These are phyloP conservation scores for Drosophila sp. DNA, from an alignment of 1,140 invertebrate genomes.

Conservation along the genomic window DNA sequence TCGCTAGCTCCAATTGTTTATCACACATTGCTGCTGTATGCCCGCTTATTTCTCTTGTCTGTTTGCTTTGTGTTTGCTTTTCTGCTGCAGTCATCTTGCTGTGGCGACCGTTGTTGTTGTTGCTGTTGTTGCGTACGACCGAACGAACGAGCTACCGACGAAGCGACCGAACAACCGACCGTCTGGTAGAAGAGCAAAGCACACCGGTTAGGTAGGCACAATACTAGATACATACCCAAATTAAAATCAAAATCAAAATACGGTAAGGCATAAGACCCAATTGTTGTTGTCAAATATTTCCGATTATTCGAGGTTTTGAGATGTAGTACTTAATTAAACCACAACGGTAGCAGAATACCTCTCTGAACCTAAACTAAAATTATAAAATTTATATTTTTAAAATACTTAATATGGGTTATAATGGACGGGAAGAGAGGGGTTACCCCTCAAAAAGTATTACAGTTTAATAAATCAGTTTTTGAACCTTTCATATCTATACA, in stretches of 20 bases:
- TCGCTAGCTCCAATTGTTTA: constrained; percentile 22
- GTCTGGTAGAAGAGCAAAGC: constrained; percentile 36
- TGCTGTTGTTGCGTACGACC: constrained; percentile 39
- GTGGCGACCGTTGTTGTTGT: constrained; percentile 13
- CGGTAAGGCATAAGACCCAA: constrained; percentile 1
- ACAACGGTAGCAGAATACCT: no score
- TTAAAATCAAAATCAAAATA: constrained; percentile 40
- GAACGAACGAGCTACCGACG: constrained; percentile 39
- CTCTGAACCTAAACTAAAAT: no score
- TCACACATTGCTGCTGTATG: constrained; percentile 17
- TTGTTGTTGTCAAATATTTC: constrained; percentile 9
- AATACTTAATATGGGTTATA: neutral
- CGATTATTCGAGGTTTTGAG: constrained; percentile 17
- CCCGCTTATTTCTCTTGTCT: constrained; percentile 49
- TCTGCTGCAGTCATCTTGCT: constrained; percentile 56
- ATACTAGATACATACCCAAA: constrained; percentile 56
- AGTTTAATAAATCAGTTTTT: no score
- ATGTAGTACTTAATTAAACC: neutral
- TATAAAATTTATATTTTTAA: neutral
- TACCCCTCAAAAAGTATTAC: neutral
- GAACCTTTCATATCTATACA: no score
- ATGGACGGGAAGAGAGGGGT: neutral
- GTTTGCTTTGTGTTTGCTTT: constrained; percentile 45
- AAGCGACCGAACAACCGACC: constrained; percentile 23
- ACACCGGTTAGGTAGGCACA: constrained; percentile 56